Conservation (phyloP, 2,797 vertebrate genomes). For the Bradypus variegatus region DNA sequence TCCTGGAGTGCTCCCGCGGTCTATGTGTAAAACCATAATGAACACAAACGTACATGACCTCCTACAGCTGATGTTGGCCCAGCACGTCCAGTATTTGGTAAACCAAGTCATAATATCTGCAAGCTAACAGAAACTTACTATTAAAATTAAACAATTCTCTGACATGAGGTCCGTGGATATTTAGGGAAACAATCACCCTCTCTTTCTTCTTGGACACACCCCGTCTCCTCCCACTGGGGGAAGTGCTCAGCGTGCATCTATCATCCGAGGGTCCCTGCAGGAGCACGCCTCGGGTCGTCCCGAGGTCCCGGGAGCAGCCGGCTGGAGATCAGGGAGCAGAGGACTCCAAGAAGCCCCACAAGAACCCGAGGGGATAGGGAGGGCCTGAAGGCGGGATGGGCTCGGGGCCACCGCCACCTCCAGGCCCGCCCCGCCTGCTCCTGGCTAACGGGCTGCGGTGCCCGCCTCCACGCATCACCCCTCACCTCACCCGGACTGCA, state of each 20-base stretch:
- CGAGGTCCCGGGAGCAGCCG: not conserved
- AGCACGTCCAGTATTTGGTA: not conserved
- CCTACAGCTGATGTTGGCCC: not conserved
- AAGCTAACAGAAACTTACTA: not conserved
- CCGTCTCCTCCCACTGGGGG: not conserved
- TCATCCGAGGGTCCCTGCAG: not conserved
- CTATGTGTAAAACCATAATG: not conserved
- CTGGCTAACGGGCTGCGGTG: not conserved
- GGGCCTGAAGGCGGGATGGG: not conserved
- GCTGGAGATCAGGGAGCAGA: too few species aligned
- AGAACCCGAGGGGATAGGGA: not conserved
- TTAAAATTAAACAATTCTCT: not conserved
- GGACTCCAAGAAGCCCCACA: not conserved
- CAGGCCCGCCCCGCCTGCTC: conserved; percentile 29
- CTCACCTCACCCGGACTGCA: conserved; percentile 44
- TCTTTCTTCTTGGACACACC: conserved; percentile 6
- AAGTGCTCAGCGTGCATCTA: not conserved
- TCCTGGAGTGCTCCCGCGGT: not conserved
- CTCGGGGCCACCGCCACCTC: not conserved
- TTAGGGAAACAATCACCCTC: not conserved
- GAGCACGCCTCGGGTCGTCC: rapidly evolving
- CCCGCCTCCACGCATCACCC: not conserved
- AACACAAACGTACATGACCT: not conserved
- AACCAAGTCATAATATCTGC: not conserved
- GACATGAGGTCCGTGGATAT: not conserved